phyloP scores from a whole-genome alignment of 2,797 vertebrate genomes.

The Phalloptychus januarius region DNA sequence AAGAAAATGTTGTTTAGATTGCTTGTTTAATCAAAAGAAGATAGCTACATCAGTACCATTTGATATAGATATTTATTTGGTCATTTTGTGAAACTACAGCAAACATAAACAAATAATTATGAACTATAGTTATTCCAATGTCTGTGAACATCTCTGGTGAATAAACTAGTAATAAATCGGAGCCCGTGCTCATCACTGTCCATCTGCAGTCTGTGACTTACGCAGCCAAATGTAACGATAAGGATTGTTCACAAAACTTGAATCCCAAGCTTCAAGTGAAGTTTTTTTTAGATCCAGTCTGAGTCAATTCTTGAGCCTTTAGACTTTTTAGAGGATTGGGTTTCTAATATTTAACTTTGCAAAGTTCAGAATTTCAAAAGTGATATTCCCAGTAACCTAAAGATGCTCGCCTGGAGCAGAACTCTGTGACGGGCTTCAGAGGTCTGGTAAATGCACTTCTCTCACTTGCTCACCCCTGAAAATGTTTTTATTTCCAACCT shows the following conservation, averaged over 20 bases:
- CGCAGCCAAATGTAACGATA: background rate
- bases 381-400: background rate
- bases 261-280: background rate
- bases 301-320: background rate
- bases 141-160: background rate
- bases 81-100: background rate
- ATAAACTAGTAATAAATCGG: background rate
- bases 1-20: background rate
- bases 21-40: background rate
- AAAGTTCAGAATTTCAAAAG: conserved; percentile 13
- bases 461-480: background rate
- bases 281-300: background rate
- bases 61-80: background rate
- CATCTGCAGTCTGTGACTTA: background rate
- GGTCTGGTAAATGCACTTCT: conserved; percentile 2
- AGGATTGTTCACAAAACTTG: background rate
- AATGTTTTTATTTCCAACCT: background rate
- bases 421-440: conserved; percentile 5
- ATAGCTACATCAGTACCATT: background rate
- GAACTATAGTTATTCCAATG: background rate
- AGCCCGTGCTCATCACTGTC: background rate
- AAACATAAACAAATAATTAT: background rate
- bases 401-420: conserved; percentile 4
- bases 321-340: background rate
- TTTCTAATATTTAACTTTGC: conserved; percentile 17